phyloP scores from a whole-genome alignment of 1,140 invertebrate genomes.

The Tetragonula clypearis region DNA sequence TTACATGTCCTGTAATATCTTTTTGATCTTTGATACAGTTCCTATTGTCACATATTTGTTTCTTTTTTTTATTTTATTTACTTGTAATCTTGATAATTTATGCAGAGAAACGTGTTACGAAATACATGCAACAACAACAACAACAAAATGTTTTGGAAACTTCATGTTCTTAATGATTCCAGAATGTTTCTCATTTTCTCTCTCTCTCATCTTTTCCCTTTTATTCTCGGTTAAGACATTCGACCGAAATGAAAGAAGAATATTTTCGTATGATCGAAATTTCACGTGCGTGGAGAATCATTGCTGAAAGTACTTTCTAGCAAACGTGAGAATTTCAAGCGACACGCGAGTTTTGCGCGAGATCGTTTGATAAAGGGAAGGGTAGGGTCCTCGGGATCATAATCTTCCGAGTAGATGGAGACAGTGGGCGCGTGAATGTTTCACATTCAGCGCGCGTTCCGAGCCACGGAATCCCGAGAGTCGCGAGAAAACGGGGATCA shows the following conservation, averaged over 20 bases:
- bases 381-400: too few relatives aligned
- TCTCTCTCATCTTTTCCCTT: background rate
- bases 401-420: background rate
- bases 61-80: background rate
- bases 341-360: too few relatives aligned
- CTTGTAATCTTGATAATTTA: background rate
- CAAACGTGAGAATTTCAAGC: too few relatives aligned
- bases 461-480: background rate
- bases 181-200: background rate
- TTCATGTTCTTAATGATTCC: background rate
- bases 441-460: background rate
- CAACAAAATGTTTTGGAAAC: background rate
- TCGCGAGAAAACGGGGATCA: slow-evolving; percentile 39
- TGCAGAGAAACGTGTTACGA: too few relatives aligned
- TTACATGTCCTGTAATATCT: background rate
- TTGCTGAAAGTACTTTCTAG: too few relatives aligned
- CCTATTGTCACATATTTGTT: background rate
- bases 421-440: background rate
- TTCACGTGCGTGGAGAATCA: too few relatives aligned
- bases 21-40: background rate
- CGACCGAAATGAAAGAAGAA: background rate
- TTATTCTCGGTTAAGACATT: background rate
- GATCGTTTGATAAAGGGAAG: too few relatives aligned
- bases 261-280: background rate
- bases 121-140: background rate